These are phyloP conservation scores for Drosophila ogumai DNA, from an alignment of 1,140 invertebrate species.

Conservation along the genomic window DNA sequence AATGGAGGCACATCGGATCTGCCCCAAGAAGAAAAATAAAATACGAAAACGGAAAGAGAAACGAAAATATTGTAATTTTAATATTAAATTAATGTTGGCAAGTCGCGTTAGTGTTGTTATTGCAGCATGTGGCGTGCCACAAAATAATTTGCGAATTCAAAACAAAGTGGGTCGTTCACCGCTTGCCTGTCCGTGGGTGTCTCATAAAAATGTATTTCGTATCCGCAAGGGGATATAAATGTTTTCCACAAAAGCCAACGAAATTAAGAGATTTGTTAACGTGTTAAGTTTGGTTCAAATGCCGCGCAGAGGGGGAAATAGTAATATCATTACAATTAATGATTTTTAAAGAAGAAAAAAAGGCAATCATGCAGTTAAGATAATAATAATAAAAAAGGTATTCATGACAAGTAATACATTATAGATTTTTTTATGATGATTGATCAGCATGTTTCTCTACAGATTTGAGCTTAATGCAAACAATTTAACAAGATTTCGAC, in stretches of 20 bases:
- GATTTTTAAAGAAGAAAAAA: background rate
- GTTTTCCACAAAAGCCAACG: conserved; percentile 17
- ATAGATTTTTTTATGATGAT: too few relatives aligned
- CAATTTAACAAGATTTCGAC: too few relatives aligned
- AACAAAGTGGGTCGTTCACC: conserved; percentile 54
- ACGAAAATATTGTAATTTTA: conserved; percentile 62
- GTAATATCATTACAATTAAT: background rate
- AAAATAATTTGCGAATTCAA: conserved; percentile 58
- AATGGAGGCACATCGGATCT: conserved; percentile 40
- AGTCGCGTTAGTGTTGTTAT: conserved; percentile 33
- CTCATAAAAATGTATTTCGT: conserved; percentile 42
- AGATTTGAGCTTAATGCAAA: too few relatives aligned
- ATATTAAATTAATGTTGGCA: conserved; percentile 62
- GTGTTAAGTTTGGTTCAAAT: conserved; percentile 9
- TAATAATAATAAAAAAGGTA: background rate
- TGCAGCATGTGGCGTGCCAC: conserved; percentile 61
- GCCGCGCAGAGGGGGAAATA: too few relatives aligned
- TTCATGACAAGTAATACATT: too few relatives aligned
- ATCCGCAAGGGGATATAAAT: conserved; percentile 29
- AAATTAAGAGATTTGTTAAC: conserved; percentile 43
- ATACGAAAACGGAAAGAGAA: conserved; percentile 22
- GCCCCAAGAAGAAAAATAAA: conserved; percentile 17
- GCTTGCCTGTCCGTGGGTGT: conserved; percentile 47
- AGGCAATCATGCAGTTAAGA: background rate
- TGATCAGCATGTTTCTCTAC: too few relatives aligned